Percentiles rank a stretch among this genome's conserved stretches.
phyloP scores from a whole-genome alignment of 37 sponge, comb jelly and placozoan species.

The Theonella swinhoei region DNA sequence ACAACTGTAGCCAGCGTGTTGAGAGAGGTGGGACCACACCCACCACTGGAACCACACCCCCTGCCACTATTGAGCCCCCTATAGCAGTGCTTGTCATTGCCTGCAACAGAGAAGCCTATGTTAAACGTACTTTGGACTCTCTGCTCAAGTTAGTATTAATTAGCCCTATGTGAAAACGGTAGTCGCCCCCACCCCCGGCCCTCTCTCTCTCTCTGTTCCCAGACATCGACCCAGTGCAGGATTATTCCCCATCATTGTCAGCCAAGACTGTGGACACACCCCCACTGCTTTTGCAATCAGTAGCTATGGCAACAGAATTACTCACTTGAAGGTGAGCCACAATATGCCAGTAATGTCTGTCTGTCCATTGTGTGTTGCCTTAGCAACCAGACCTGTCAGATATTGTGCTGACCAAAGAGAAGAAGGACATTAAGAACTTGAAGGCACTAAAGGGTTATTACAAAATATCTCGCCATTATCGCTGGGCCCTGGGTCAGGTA shows the following conservation, averaged over 20 bases:
- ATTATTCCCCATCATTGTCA: constrained; percentile 83
- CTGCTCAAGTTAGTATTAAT: constrained; percentile 51
- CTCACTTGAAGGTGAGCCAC: constrained; percentile 69
- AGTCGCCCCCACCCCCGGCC: no score
- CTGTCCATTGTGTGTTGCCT: background rate
- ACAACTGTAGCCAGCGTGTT: background rate
- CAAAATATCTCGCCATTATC: constrained; percentile 94
- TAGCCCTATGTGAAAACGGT: background rate
- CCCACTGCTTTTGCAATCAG: constrained; percentile 66
- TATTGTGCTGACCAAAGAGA: constrained; percentile 17
- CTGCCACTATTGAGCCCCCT: background rate
- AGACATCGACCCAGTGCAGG: constrained; percentile 55
- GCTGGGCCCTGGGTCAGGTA: constrained; percentile 87
- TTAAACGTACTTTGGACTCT: constrained; percentile 54
- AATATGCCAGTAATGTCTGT: background rate
- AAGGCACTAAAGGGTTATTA: constrained; percentile 73
- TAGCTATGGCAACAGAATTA: constrained; percentile 61
- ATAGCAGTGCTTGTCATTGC: constrained; percentile 86
- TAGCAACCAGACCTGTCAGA: constrained; percentile 84
- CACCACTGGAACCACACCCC: background rate
- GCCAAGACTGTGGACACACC: constrained; percentile 87
- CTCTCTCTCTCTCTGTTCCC: background rate
- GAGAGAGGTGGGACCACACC: background rate
- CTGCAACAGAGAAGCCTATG: constrained; percentile 65
- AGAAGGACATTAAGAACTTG: constrained; percentile 32